phyloP scores from a whole-genome alignment of 2,113 vertebrate genomes.

The Athene noctua region DNA sequence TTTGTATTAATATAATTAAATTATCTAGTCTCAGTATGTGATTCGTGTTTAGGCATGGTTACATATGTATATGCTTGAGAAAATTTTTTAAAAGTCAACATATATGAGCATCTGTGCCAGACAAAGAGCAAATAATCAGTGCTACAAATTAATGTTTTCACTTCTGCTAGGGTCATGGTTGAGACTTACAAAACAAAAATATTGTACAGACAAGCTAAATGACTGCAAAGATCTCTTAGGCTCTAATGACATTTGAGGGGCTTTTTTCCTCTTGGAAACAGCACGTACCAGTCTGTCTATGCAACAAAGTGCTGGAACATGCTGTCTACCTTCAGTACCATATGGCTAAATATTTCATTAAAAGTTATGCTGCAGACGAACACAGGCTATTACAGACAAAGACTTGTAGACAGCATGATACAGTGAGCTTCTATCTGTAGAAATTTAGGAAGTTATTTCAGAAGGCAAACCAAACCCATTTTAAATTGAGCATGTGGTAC shows the following conservation, averaged over 20 bases:
- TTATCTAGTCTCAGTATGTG: not conserved
- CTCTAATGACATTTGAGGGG: not conserved
- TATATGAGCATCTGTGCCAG: not conserved
- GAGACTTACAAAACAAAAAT: not conserved
- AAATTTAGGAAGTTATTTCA: not conserved
- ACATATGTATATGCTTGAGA: not conserved
- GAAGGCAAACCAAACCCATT: not conserved
- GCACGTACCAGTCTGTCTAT: not conserved
- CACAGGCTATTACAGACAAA: not conserved
- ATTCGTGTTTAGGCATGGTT: not conserved
- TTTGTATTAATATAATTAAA: not conserved
- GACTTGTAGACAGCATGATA: not conserved
- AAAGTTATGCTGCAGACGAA: not conserved
- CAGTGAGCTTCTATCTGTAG: not conserved
- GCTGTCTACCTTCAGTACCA: not conserved
- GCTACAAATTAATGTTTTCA: not conserved
- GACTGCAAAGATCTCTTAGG: not conserved
- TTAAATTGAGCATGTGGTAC: not conserved
- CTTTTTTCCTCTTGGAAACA: not conserved
- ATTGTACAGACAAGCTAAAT: not conserved
- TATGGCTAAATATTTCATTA: not conserved
- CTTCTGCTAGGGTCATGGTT: not conserved
- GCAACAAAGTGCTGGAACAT: not conserved
- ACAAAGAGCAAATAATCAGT: not conserved
- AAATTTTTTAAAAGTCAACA: not conserved